Base-by-base conservation (phyloP, 2,888 invertebrate genomes). In the Parnassius orleans region DNA sequence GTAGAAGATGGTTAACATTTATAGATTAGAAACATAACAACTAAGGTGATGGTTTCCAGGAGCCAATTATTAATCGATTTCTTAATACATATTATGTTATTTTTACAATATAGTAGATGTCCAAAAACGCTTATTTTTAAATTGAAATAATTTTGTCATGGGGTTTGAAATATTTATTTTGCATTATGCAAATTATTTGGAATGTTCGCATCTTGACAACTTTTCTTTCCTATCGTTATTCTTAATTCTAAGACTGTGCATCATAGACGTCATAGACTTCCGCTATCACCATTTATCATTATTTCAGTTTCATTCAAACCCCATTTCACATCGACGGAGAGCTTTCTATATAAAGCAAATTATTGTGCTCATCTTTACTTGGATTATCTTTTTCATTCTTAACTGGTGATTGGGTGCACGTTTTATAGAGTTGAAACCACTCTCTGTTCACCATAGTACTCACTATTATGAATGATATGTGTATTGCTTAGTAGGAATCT, bases 191-290 rank as follows among this genome's bases (percentile, higher is more conserved):
- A 78, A 79, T 86, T 78, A 80, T 85, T 86, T 86, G 86, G 90
- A 90, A 90, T 90, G 90, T 90, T 87, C 90, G 91, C 91, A 91
- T 91, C 91, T 91, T 91, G 91, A 91, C 91, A 90, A 90, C 90
- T 91, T 89, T 87, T 86, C 82, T 90, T 87, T 85, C 77, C 77
- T 78, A 75, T 75, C 66, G 61, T 80, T 77, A 77, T 77, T 70
- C 64, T 78, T 81, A 76, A 77, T 73, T 78, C 71, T 85, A 84
- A 81, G 81, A 76, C 76, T 78, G 80, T 84, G 86, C 85, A 85
- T 87, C 81, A 81, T 83, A 77, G 72, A 75, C 67, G 84, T 87
- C 80, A 80, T 83, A 77, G 72, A 75, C 66, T 78, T 77, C 78
- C 77, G 76, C 81, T 72, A 73, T 72, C 74, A 68, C 78, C 75